Conservation (phyloP, 2,113 vertebrate species). For the Tichodroma muraria region DNA sequence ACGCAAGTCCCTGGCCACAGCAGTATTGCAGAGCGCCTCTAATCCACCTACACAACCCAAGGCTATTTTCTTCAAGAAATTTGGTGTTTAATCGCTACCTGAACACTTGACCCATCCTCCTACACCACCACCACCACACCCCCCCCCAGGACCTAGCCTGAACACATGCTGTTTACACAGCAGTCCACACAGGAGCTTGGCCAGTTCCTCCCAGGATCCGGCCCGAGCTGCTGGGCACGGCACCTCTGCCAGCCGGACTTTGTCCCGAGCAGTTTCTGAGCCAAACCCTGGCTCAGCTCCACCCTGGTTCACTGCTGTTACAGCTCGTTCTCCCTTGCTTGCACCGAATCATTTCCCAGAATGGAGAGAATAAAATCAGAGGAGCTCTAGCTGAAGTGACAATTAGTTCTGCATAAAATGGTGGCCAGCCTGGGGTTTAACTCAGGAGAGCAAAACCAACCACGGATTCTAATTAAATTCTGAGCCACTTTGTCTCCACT, state of each 20-base stretch:
- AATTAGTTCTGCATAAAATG: neutral
- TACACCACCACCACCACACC: no score
- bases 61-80: neutral
- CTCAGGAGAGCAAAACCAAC: neutral
- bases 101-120: neutral
- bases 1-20: neutral
- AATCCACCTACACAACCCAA: neutral
- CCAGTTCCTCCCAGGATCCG: neutral
- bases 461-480: neutral
- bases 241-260: neutral
- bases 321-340: neutral
- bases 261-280: neutral
- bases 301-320: neutral
- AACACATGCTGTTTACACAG: neutral
- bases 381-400: neutral
- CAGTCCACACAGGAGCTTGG: neutral
- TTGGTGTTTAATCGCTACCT: neutral
- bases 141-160: neutral
- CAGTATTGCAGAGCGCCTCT: fast-evolving
- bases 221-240: fast-evolving
- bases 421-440: neutral
- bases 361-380: neutral
- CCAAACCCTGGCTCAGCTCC: conserved; percentile 2
- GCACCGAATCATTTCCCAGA: neutral
- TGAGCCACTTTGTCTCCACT: neutral